Conservation (phyloP, 1,140 invertebrate genomes). For the Thaumetopoea pityocampa region DNA sequence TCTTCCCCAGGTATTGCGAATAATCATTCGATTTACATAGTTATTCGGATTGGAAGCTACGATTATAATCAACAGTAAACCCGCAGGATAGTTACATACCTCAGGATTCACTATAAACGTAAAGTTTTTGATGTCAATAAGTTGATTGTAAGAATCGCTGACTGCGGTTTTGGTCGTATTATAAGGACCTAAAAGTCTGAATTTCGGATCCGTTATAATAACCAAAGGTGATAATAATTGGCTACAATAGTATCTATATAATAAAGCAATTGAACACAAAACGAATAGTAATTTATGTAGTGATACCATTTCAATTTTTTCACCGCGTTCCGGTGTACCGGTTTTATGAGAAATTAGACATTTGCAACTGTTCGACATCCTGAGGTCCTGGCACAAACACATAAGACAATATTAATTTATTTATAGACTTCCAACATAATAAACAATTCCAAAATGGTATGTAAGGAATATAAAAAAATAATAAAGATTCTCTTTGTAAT, state of each 20-base stretch:
- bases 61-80: conserved; percentile 78
- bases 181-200: conserved; percentile 26
- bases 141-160: conserved; percentile 30
- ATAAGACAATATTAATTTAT: too few relatives aligned
- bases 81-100: conserved; percentile 61
- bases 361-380: too few relatives aligned
- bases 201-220: conserved; percentile 25
- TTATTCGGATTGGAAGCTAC: conserved; percentile 83
- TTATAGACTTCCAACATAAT: too few relatives aligned
- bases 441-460: not conserved
- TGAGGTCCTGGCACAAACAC: too few relatives aligned
- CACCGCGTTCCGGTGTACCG: conserved; percentile 3
- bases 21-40: conserved; percentile 76
- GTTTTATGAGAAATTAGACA: not conserved
- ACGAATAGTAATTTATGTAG: conserved; percentile 26
- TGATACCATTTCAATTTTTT: conserved; percentile 25
- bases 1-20: conserved; percentile 83
- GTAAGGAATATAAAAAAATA: not conserved
- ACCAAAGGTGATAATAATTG: conserved; percentile 8
- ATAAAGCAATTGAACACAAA: conserved; percentile 12
- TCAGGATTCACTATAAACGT: conserved; percentile 76
- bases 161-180: conserved; percentile 18
- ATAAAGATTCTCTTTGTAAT: too few relatives aligned
- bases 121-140: conserved; percentile 79
- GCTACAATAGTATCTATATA: conserved; percentile 24